A percentile compares a stretch with the other conserved stretches of the same genome.
phyloP scores from a whole-genome alignment of 53 echinoderm and acorn worm genomes.

The Pentamera pediparva region DNA sequence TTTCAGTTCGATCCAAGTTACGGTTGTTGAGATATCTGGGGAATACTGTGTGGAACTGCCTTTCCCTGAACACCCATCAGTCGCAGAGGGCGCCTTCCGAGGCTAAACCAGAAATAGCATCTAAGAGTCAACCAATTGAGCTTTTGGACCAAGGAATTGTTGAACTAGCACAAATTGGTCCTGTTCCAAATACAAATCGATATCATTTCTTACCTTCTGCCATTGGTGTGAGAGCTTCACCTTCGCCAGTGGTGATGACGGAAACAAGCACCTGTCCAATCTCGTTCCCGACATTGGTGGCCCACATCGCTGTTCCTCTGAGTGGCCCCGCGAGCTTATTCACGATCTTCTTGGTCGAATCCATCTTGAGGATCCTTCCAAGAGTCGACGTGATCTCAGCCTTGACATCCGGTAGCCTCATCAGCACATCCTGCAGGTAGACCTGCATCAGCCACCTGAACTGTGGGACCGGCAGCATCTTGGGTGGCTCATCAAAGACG shows the following conservation, averaged over 20 bases:
- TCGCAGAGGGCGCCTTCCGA: too few relatives aligned
- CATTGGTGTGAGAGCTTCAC: constrained; percentile 41
- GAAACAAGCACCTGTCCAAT: constrained; percentile 55
- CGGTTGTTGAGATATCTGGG: too few relatives aligned
- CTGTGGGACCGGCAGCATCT: constrained; percentile 36
- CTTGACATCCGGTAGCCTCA: constrained; percentile 35
- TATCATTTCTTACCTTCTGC: constrained; percentile 45
- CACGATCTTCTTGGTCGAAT: constrained; percentile 66
- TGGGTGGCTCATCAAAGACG: constrained; percentile 38
- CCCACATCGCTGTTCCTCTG: constrained; percentile 52
- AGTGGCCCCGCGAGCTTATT: constrained; percentile 35
- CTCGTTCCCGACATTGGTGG: constrained; percentile 64
- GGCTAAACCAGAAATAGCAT: too few relatives aligned
- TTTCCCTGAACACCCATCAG: too few relatives aligned
- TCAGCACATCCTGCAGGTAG: constrained; percentile 54
- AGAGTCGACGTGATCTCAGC: constrained; percentile 57
- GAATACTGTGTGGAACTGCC: too few relatives aligned
- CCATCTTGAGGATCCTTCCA: constrained; percentile 64
- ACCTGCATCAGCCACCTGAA: constrained; percentile 48
- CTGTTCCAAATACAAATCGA: constrained; percentile 23
- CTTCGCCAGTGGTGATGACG: constrained; percentile 60
- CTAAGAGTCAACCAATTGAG: too few relatives aligned
- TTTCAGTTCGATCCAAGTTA: too few relatives aligned
- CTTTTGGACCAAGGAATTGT: too few relatives aligned
- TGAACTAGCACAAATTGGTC: background rate